These are phyloP conservation scores for Oscheius sp. DNA, from an alignment of 1,140 invertebrate genomes.

Conservation along the genomic window DNA sequence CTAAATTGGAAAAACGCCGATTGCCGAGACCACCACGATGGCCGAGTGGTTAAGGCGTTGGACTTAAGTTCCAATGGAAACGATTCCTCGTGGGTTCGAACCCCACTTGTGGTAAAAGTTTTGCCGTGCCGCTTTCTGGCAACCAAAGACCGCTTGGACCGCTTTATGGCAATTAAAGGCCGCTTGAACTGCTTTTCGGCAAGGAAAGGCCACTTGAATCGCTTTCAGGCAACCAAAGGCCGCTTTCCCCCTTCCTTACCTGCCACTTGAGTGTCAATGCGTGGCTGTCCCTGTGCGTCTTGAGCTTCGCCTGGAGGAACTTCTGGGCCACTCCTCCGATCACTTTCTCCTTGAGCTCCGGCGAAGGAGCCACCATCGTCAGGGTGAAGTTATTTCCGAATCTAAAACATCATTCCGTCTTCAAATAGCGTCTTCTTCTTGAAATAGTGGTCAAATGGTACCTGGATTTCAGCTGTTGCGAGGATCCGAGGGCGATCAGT, in stretches of 20 bases:
- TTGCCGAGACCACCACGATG: too few relatives aligned
- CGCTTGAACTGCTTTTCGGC: too few relatives aligned
- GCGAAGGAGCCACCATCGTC: slow-evolving; percentile 2
- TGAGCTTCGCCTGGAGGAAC: slow-evolving; percentile 8
- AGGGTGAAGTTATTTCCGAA: slow-evolving; percentile 25
- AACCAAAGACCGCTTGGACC: too few relatives aligned
- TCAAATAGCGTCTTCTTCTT: background rate
- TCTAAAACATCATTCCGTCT: too few relatives aligned
- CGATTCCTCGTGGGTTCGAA: slow-evolving; percentile 40
- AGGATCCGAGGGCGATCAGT: slow-evolving; percentile 64
- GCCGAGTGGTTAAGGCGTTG: slow-evolving; percentile 50
- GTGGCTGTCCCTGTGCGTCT: slow-evolving; percentile 10
- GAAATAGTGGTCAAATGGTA: slow-evolving; percentile 7
- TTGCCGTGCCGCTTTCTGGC: too few relatives aligned
- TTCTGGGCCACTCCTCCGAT: background rate
- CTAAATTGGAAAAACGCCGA: too few relatives aligned
- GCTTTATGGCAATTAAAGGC: too few relatives aligned
- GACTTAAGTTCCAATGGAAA: slow-evolving; percentile 47
- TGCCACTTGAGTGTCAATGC: slow-evolving; percentile 24
- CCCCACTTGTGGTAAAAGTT: too few relatives aligned
- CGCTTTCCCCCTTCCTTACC: too few relatives aligned
- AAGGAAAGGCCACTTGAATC: too few relatives aligned
- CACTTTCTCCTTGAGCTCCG: background rate
- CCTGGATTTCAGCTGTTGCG: slow-evolving; percentile 64
- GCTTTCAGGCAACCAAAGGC: too few relatives aligned